These are phyloP conservation scores for Aphaenogaster floridana DNA, from an alignment of 1,140 invertebrate genomes.

Conservation along the genomic window DNA sequence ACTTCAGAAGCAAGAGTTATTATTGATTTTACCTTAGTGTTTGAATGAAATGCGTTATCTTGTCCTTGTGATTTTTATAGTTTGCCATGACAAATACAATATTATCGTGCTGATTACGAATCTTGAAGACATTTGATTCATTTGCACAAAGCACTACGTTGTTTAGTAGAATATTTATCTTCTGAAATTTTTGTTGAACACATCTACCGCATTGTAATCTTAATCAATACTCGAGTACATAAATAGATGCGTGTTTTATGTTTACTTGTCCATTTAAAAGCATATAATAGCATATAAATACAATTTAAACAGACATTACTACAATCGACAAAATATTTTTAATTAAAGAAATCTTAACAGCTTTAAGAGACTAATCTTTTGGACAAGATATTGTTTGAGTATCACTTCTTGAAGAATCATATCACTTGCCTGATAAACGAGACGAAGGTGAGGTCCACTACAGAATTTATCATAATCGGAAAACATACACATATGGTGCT, in stretches of 20 bases:
- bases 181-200: too few species aligned
- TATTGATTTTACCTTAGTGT: too few species aligned
- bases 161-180: too few species aligned
- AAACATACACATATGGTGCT: background rate
- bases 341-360: background rate
- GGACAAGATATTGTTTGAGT: background rate
- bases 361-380: background rate
- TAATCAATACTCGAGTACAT: too few species aligned
- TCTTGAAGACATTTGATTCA: too few species aligned
- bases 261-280: background rate
- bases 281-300: background rate
- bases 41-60: too few species aligned
- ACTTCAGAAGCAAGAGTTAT: too few species aligned
- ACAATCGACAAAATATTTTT: background rate
- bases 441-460: slow-evolving; percentile 10
- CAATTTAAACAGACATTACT: slow-evolving; percentile 11
- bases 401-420: background rate
- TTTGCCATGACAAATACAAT: too few species aligned
- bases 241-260: background rate
- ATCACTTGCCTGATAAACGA: slow-evolving; percentile 35
- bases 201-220: too few species aligned
- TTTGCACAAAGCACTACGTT: too few species aligned
- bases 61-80: too few species aligned
- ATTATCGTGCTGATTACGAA: too few species aligned
- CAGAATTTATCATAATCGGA: slow-evolving; percentile 27